Conservation (phyloP, 2,888 invertebrate genomes). For the Euzophera pinguis region DNA sequence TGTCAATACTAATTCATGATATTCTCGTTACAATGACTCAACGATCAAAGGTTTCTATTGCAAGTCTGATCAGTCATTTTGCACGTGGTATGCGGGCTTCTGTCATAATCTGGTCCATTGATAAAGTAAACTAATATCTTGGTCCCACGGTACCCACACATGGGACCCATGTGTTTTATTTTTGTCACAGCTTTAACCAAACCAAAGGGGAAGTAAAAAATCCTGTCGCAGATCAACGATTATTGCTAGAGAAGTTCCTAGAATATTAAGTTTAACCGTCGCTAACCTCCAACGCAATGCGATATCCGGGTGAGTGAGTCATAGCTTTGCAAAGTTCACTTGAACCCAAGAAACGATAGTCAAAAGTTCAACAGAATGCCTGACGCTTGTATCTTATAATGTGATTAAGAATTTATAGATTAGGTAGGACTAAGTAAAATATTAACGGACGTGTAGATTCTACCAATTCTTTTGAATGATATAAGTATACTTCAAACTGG, state of each 20-base stretch:
- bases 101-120: conserved; percentile 60
- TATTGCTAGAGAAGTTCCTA: not conserved
- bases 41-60: not conserved
- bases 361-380: conserved; percentile 3
- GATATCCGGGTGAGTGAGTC: conserved; percentile 3
- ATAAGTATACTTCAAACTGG: too few species aligned
- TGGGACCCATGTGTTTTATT: conserved; percentile 53
- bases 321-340: conserved; percentile 5
- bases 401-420: not conserved
- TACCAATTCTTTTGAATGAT: too few species aligned
- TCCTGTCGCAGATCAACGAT: not conserved
- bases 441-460: too few species aligned
- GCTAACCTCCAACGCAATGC: conserved; percentile 14
- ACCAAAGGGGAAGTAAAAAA: not conserved
- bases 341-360: not conserved
- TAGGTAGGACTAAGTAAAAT: not conserved
- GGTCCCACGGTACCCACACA: conserved; percentile 62
- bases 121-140: conserved; percentile 39
- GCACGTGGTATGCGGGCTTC: conserved; percentile 52
- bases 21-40: not conserved
- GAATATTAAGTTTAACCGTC: conserved; percentile 7
- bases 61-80: conserved; percentile 42
- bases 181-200: conserved; percentile 3
- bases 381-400: not conserved
- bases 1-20: not conserved